Percentiles rank a stretch among this genome's conserved stretches.
phyloP scores from a whole-genome alignment of 2,888 invertebrate genomes.

The Rhagonycha fulva region DNA sequence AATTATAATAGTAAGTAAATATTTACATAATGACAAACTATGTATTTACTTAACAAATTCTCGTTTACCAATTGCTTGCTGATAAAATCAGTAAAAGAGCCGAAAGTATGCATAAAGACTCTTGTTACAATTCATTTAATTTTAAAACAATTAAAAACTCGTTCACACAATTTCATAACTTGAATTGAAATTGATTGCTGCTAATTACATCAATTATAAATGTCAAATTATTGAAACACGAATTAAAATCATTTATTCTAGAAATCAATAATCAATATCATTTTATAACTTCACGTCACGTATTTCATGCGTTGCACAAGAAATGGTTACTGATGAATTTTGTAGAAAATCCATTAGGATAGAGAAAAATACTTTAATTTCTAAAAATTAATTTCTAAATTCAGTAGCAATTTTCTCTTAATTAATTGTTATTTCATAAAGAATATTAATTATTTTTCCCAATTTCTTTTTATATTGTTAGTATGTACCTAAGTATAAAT shows the following conservation, averaged over 20 bases:
- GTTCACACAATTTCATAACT: background rate
- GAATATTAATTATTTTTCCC: background rate
- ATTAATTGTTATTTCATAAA: background rate
- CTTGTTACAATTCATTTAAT: background rate
- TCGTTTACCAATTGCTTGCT: background rate
- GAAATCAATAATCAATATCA: background rate
- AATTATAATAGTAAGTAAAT: too few relatives aligned
- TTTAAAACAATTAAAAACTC: background rate
- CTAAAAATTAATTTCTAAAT: background rate
- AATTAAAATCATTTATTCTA: background rate
- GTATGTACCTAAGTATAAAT: too few relatives aligned
- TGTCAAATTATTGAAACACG: background rate
- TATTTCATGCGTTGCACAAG: background rate
- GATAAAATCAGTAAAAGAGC: background rate
- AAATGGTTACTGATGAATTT: background rate
- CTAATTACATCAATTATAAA: background rate
- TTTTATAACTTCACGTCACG: background rate
- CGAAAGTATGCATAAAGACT: background rate
- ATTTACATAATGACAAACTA: too few relatives aligned
- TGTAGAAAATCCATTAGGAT: background rate
- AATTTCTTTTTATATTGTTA: too few relatives aligned
- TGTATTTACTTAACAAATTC: too few relatives aligned
- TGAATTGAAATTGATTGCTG: background rate
- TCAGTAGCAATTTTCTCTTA: background rate
- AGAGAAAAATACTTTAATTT: background rate